phyloP scores from a whole-genome alignment of 2,797 vertebrate species.

The Heterohyrax brucei region DNA sequence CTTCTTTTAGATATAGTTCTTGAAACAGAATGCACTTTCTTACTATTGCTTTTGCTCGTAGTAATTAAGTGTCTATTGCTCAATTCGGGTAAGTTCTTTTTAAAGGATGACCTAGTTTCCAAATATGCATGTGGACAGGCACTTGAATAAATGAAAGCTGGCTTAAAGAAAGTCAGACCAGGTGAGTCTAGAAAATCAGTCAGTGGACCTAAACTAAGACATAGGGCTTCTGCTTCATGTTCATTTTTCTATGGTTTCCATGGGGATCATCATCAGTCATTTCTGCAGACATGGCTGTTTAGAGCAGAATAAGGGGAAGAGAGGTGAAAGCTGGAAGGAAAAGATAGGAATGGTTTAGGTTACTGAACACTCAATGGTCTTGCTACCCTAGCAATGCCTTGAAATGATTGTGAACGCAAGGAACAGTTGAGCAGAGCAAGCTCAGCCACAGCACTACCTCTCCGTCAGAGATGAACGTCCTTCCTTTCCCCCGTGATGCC shows the following conservation, averaged over 20 bases:
- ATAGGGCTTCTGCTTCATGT: constrained; percentile 30
- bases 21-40: neutral
- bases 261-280: neutral
- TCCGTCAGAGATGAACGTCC: neutral
- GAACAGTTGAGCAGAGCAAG: neutral
- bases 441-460: neutral
- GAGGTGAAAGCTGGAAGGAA: neutral
- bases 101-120: neutral
- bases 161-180: neutral
- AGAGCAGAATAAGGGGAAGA: neutral
- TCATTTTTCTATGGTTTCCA: constrained; percentile 60
- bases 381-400: neutral
- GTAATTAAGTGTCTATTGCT: neutral
- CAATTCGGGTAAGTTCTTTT: neutral
- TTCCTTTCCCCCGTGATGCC: neutral
- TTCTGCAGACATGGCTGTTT: neutral
- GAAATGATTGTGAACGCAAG: neutral
- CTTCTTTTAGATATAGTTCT: neutral
- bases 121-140: neutral
- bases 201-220: constrained; percentile 16
- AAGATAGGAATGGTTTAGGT: neutral
- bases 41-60: neutral
- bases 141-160: neutral
- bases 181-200: constrained; percentile 5
- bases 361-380: neutral